Evolutionary conservation across 35 echinoderm and acorn worm genomes (phyloP).

Genomic region (Ophioderma brevispina): DNA sequence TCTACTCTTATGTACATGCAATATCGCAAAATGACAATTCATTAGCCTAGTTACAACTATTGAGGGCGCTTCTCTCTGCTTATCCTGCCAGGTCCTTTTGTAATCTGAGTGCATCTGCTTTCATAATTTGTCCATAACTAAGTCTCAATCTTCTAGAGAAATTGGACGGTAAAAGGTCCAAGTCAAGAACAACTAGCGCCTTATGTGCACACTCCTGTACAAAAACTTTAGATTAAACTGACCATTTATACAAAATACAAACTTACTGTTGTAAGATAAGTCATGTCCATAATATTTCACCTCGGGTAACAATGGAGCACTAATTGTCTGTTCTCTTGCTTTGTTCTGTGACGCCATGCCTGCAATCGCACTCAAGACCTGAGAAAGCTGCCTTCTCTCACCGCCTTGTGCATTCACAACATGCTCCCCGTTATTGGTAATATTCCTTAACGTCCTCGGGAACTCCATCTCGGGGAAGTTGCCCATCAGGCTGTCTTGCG

Average conservation of each 20-base stretch:
- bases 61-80: too few species aligned
- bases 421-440: constrained; percentile 83
- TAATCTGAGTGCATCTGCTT: too few species aligned
- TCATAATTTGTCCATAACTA: too few species aligned
- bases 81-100: too few species aligned
- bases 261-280: constrained; percentile 71
- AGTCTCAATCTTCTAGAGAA: too few species aligned
- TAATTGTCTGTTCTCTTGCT: constrained; percentile 35
- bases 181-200: too few species aligned
- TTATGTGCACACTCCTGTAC: neutral
- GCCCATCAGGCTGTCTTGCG: neutral
- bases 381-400: constrained; percentile 74
- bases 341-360: constrained; percentile 52
- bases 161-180: too few species aligned
- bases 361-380: constrained; percentile 77
- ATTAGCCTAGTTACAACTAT: too few species aligned
- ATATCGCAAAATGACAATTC: too few species aligned
- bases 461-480: neutral
- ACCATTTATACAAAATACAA: too few species aligned
- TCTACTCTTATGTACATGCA: too few species aligned
- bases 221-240: neutral
- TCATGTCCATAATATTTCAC: constrained; percentile 92
- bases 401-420: neutral
- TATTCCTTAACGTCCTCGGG: constrained; percentile 76
- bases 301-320: constrained; percentile 51